phyloP scores from a whole-genome alignment of 2,113 vertebrate genomes.

The Vanacampus margaritifer region DNA sequence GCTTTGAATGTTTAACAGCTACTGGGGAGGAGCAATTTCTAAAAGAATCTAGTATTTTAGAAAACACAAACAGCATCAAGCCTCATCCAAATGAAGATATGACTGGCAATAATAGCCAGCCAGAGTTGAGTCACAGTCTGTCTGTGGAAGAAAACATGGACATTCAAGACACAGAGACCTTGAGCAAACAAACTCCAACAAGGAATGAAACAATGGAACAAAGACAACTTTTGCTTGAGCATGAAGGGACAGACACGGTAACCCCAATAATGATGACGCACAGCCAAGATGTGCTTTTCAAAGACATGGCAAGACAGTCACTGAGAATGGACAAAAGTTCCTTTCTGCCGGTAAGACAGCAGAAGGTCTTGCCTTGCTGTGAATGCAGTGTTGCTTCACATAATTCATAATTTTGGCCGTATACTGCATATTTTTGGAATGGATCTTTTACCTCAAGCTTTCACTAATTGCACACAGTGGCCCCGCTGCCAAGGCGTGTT shows the following conservation, averaged over 20 bases:
- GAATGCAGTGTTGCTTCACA: conserved; percentile 52
- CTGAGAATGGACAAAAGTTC: conserved; percentile 21
- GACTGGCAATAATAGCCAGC: background rate
- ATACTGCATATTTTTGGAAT: conserved; percentile 15
- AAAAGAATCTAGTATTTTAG: background rate
- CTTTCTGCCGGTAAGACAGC: conserved; percentile 58
- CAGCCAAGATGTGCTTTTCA: conserved; percentile 32
- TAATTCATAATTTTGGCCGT: conserved; percentile 17
- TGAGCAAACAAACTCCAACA: conserved; percentile 18
- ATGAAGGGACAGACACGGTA: conserved; percentile 21
- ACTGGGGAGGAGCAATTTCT: background rate
- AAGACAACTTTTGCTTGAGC: conserved; percentile 17
- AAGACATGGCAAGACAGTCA: conserved; percentile 40
- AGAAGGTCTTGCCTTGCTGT: conserved; percentile 31
- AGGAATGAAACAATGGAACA: conserved; percentile 4
- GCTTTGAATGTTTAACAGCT: background rate
- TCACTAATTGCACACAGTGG: conserved; percentile 34
- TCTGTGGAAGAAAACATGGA: conserved; percentile 22
- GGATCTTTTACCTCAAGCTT: conserved; percentile 18
- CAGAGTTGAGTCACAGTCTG: conserved; percentile 53
- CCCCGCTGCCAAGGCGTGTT: conserved; percentile 46
- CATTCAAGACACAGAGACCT: conserved; percentile 31
- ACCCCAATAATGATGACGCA: conserved; percentile 18
- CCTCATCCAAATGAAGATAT: conserved; percentile 6
- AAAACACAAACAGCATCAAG: background rate